Percentiles rank a stretch among this genome's conserved stretches.
These are phyloP conservation scores for Oryzaephilus surinamensis DNA, from an alignment of 1,140 invertebrate species.

Conservation along the genomic window DNA sequence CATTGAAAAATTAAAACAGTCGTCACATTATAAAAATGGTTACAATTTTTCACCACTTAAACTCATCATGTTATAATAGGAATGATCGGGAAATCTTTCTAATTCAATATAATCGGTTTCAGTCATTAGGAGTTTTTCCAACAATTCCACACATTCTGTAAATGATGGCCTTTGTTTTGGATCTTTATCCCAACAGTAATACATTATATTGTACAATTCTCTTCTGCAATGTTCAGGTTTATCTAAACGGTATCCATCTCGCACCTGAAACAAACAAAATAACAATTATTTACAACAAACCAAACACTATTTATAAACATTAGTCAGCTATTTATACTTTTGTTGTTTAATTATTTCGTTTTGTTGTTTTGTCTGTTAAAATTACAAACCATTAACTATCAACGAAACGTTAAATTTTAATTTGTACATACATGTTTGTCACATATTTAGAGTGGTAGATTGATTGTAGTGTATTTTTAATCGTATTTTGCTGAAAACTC, in stretches of 20 bases:
- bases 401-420: no score
- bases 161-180: slow-evolving; percentile 67
- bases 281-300: background rate
- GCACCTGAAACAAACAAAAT: slow-evolving; percentile 43
- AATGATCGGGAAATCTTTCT: slow-evolving; percentile 85
- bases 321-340: no score
- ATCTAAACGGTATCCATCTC: slow-evolving; percentile 73
- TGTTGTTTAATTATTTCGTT: no score
- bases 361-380: no score
- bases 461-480: no score
- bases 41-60: slow-evolving; percentile 71
- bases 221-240: slow-evolving; percentile 81
- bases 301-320: slow-evolving; percentile 1
- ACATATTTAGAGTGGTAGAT: no score
- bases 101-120: slow-evolving; percentile 90
- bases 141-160: slow-evolving; percentile 61
- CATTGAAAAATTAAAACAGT: background rate
- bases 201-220: slow-evolving; percentile 89
- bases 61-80: slow-evolving; percentile 84
- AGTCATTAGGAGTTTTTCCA: slow-evolving; percentile 71
- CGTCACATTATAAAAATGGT: no score
- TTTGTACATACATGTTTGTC: no score
- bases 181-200: slow-evolving; percentile 84
- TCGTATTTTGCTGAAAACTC: no score
- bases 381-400: no score